Percentiles rank a stretch among this genome's conserved stretches.
Conservation (phyloP, 2,888 invertebrate genomes). For the Sclerodermus sp. region DNA sequence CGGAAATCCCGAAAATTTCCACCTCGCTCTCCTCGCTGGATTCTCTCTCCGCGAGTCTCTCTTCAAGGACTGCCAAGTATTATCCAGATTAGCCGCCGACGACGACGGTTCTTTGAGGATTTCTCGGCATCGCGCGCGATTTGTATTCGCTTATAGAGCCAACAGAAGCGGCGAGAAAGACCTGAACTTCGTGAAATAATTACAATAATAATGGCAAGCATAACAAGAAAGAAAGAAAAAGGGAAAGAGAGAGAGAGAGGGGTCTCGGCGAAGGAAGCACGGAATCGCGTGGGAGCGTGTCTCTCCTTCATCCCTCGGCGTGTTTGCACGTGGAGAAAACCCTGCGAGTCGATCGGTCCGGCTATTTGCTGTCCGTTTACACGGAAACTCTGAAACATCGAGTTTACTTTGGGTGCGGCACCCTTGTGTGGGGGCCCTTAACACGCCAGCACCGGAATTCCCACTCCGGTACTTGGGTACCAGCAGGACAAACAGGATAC, state of each 20-base stretch:
- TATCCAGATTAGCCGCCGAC: too few species aligned
- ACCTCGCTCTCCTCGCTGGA: too few species aligned
- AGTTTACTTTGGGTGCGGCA: slow-evolving; percentile 36
- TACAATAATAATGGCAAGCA: slow-evolving; percentile 29
- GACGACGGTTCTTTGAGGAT: too few species aligned
- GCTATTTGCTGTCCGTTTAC: slow-evolving; percentile 39
- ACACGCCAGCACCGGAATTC: neutral
- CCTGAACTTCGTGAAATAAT: slow-evolving; percentile 19
- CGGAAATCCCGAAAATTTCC: too few species aligned
- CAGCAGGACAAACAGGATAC: slow-evolving; percentile 29
- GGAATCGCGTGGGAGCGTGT: too few species aligned
- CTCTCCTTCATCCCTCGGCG: slow-evolving; percentile 1
- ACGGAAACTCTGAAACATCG: slow-evolving; percentile 39
- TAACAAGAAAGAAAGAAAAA: slow-evolving; percentile 6
- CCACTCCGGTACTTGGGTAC: slow-evolving; percentile 33
- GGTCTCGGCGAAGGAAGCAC: too few species aligned
- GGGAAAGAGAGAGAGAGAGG: too few species aligned
- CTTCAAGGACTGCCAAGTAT: too few species aligned
- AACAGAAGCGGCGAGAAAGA: slow-evolving; percentile 11
- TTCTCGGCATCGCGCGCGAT: too few species aligned
- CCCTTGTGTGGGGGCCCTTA: neutral
- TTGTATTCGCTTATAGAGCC: slow-evolving; percentile 8
- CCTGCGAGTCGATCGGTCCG: slow-evolving; percentile 20
- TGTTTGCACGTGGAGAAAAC: slow-evolving; percentile 30
- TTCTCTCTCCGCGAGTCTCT: too few species aligned